Evolutionary conservation across 2,797 vertebrate genomes (phyloP), one percentile per base, ranked within the genome.

Genomic region (Micrastur ruficollis): DNA sequence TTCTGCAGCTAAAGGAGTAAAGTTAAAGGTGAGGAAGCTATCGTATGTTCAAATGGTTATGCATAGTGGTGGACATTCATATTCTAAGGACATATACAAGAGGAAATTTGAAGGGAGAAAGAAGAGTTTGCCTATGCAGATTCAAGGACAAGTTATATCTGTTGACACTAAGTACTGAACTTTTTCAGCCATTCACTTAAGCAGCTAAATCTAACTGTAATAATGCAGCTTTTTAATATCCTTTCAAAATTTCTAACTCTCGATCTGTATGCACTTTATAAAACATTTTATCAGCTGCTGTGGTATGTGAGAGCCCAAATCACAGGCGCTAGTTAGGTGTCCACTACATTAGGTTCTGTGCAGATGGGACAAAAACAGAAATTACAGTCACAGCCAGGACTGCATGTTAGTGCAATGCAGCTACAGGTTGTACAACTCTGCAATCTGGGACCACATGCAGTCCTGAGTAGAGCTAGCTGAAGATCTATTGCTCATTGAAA

Each of bases 141-240:
- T 82, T 87, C 32, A 89, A 85, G 85, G 83, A 82, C 52, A 79
- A 62, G 25, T 93, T 94, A 73, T 46, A 91, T 95, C 87, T 98
- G 94, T 85, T 52, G 55, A 87, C 79, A 93, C 65, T 82, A 80
- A 95, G 63, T 61, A 58, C 32, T 74, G 90, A 94, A 87, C 67
- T 95, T 95, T 93, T 95, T 90, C 89, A 95, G 86, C 36, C 84
- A 83, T 91, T 97, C 86, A 58, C 83, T 97, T 97, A 96, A 95
- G 91, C 68, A 97, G 87, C 49, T 89, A 86, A 92, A 95, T 96
- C 89, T 93, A 93, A 86, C 79, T 96, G 91, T 95, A 92, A 76
- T 73, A 82, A 49, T 66, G 8, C 19, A 68, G 38, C 10, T 44
- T 94, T 88, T 63, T 71, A 49, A 50, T 68, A 34, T 72, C 40